Evolutionary conservation across 2,113 vertebrate species (phyloP), one percentile per base, ranked within the genome.

Genomic region (Alectura lathami): DNA sequence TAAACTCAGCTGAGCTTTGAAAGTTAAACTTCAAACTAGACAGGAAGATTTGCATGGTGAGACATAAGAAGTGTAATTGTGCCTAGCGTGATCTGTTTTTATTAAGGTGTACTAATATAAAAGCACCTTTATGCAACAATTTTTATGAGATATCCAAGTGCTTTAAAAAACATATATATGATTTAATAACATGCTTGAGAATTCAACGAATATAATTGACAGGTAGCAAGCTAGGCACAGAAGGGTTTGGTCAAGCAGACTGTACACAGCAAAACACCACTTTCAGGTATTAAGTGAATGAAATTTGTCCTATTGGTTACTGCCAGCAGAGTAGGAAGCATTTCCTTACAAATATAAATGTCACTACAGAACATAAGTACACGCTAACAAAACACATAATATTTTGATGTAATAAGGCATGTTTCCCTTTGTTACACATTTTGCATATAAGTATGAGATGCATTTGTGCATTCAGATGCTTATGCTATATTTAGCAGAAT

Each of bases 1-100:
- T 81, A 91, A 82, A 95, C 86, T 95, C 81, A 74, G 64, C 63
- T 76, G 86, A 90, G 86, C 75, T 92, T 95, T 94, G 92, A 85
- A 96, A 96, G 91, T 83, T 93, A 88, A 51, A 89, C 77, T 93
- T 93, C 79, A 94, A 93, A 84, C 88, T 82, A 69, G n/a, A 51
- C 84, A 62, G 90, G 93, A 80, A 75, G 59, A 73, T 85, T 83
- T 76, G 72, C 47, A 70, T 92, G 78, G 59, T 66, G 38, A 82
- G 84, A 76, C 57, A 68, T 83, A 81, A 88, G 68, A 75, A 60
- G 38, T 64, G 50, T 75, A 86, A 64, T 48, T 60, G 59, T 81
- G 50, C 54, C n/a, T 85, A 32, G 57, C 51, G 20, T 11, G 60
- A 50, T 70, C 59, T 60, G 62, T 9, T 74, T 94, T 85, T 90